Base-by-base conservation (phyloP, 2,888 invertebrate species). In the Halocaridina rubra region DNA sequence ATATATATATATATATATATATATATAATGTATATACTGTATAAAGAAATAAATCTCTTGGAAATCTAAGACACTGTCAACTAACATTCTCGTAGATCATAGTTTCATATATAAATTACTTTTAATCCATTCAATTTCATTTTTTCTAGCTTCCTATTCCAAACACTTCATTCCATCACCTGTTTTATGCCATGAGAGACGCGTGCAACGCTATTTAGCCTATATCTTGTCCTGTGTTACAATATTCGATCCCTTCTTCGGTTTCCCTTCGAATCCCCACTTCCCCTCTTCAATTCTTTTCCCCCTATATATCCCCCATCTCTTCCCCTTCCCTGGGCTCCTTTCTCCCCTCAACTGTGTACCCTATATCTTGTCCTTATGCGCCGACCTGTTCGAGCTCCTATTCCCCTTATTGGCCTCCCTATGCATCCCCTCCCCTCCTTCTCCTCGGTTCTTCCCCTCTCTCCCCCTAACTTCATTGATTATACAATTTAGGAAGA, bases 401-500 rank as follows among this genome's bases (percentile, higher is more conserved):
- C 22, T 75, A n/a, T 24, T 19, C 22, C 46, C 13, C 53, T 57
- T n/a, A 27, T 30, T 7, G 0, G n/a, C 76, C 19, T 3, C 59
- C 30, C 30, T 24, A 33, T 33, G 10, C 22, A 16, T 29, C 32
- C 32, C 32, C 22, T 29, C 7, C 22, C 32, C 33, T 61, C 61
- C 32, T 30, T 59, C 53, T 46, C 10, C n/a, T n/a, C 53, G 10
- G 10, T 46, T 46, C 53, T n/a, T n/a, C 53, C 53, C 53, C 53
- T 46, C n/a, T n/a, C 53, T n/a, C n/a, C n/a, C 32, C 29, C 33
- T 10, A 72, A 24, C 76, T 53, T 84, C 87, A 87, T 87, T 87
- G 87, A 87, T 87, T 87, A 87, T 87, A 81, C 87, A 87, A 87
- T 87, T 87, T 87, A 79, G 79, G n/a, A 39, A 84, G 84, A 87